Percentiles rank a stretch among this genome's conserved stretches.
Evolutionary conservation across 2,797 vertebrate genomes (phyloP).

Genomic region (Peromyscus aztecus): DNA sequence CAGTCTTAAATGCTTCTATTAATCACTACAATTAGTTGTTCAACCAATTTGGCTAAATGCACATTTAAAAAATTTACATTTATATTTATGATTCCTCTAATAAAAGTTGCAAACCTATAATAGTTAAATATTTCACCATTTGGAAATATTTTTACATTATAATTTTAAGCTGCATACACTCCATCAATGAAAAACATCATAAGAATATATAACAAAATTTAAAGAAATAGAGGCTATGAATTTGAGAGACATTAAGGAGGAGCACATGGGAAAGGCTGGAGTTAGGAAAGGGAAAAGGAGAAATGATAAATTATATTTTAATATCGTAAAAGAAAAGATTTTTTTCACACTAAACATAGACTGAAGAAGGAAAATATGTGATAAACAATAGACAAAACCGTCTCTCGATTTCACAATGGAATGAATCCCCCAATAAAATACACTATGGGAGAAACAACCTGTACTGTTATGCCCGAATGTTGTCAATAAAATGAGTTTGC

Average conservation of each 20-base stretch:
- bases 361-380: background rate
- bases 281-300: background rate
- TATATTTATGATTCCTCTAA: background rate
- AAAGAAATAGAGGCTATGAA: background rate
- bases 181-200: background rate
- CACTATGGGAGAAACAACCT: background rate
- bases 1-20: slow-evolving; percentile 38
- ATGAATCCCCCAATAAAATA: background rate
- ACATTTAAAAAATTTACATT: background rate
- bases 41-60: slow-evolving; percentile 5
- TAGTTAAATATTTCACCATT: background rate
- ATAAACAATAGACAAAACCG: background rate
- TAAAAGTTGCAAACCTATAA: slow-evolving; percentile 4
- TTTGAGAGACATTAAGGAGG: background rate
- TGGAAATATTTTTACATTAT: background rate
- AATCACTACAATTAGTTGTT: background rate
- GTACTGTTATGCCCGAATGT: background rate
- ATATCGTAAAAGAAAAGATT: background rate
- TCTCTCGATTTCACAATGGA: background rate
- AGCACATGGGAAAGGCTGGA: background rate
- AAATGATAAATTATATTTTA: background rate
- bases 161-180: slow-evolving; percentile 15
- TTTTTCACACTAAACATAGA: background rate
- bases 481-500: background rate
- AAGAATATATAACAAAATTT: background rate